These are phyloP conservation scores for Vombatus ursinus DNA, from an alignment of 2,113 vertebrate genomes.

Conservation along the genomic window DNA sequence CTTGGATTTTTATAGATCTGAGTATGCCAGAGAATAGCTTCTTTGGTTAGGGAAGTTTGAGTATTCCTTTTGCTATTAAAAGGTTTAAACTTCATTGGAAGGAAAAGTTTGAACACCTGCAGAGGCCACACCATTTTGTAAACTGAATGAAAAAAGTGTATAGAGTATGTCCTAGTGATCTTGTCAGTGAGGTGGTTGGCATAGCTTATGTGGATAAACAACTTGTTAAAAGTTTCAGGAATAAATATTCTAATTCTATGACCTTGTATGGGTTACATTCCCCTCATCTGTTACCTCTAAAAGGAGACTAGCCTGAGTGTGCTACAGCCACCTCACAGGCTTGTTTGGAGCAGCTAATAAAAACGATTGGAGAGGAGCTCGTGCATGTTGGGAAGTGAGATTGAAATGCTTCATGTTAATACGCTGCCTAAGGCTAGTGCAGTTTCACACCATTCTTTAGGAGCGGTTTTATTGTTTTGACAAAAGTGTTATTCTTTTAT, in stretches of 20 bases:
- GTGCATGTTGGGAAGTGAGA: not conserved
- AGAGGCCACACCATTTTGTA: not conserved
- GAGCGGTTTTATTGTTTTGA: slow-evolving; percentile 23
- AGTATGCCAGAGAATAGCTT: not conserved
- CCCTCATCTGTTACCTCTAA: not conserved
- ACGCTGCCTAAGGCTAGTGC: not conserved
- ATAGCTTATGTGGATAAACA: not conserved
- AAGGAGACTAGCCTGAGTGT: not conserved
- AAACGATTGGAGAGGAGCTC: fast-evolving
- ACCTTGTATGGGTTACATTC: not conserved
- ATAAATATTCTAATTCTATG: not conserved
- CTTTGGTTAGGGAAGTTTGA: not conserved
- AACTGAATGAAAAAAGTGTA: not conserved
- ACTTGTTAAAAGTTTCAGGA: not conserved
- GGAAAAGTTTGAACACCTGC: not conserved
- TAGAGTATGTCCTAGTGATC: not conserved
- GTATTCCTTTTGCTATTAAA: not conserved
- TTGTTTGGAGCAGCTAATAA: not conserved
- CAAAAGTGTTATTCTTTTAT: slow-evolving; percentile 32
- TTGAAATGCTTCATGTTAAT: not conserved
- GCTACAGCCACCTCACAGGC: not conserved
- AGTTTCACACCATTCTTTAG: not conserved
- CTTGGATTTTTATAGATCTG: not conserved
- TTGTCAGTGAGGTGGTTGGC: not conserved
- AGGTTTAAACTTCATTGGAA: not conserved